Conservation (phyloP, 1,140 invertebrate species). For the Cydia strobilella region DNA sequence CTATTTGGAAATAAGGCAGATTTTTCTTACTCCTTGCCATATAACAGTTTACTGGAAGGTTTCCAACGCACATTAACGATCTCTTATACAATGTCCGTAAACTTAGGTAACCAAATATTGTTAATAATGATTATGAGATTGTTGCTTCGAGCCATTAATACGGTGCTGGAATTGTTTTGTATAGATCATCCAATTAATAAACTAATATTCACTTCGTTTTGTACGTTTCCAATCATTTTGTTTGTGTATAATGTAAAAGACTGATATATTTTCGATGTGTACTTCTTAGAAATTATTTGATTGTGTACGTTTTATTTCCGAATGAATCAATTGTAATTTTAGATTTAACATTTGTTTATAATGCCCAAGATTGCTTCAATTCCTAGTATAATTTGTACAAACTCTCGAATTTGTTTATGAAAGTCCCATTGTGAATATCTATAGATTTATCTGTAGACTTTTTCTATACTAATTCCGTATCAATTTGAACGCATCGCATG, state of each 20-base stretch:
- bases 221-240: constrained; percentile 40
- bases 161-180: constrained; percentile 28
- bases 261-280: constrained; percentile 61
- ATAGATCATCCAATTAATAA: constrained; percentile 33
- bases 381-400: constrained; percentile 21
- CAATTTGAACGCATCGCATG: neutral
- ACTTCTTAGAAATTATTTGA: constrained; percentile 48
- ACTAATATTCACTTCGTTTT: constrained; percentile 52
- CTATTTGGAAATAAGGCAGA: neutral
- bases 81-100: constrained; percentile 42
- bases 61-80: constrained; percentile 45
- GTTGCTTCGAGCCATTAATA: constrained; percentile 3
- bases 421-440: neutral
- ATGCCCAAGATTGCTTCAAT: constrained; percentile 16
- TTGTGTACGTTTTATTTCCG: constrained; percentile 36
- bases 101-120: constrained; percentile 30
- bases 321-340: neutral
- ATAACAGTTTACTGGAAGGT: neutral
- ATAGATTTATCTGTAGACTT: constrained; percentile 1
- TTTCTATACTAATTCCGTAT: neutral
- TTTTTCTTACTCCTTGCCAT: constrained; percentile 4
- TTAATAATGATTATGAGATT: constrained; percentile 13
- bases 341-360: constrained; percentile 15
- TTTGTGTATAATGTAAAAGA: constrained; percentile 56
- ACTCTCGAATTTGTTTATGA: neutral